Percentiles rank a stretch among this genome's conserved stretches.
These are phyloP conservation scores for Pseudoips prasinana DNA, from an alignment of 2,888 invertebrate genomes.

Conservation along the genomic window DNA sequence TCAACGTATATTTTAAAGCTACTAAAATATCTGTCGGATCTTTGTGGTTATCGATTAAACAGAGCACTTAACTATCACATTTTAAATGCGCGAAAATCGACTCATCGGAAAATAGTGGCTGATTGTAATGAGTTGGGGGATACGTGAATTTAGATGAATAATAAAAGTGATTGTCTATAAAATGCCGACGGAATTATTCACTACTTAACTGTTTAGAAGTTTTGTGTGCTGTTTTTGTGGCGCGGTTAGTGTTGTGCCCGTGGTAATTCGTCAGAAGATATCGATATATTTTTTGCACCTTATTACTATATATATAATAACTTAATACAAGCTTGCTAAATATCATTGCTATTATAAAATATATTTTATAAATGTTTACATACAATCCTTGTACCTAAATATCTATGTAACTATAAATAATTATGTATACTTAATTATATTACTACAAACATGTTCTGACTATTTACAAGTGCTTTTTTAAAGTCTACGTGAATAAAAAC, in stretches of 20 bases:
- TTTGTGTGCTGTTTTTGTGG: conserved; percentile 25
- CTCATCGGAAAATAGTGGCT: conserved; percentile 61
- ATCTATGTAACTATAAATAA: too few relatives aligned
- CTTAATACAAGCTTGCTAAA: too few relatives aligned
- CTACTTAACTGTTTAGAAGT: conserved; percentile 38
- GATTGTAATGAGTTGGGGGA: conserved; percentile 62
- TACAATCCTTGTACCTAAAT: too few relatives aligned
- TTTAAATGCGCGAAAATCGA: conserved; percentile 60
- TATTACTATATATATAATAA: too few relatives aligned
- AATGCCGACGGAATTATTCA: conserved; percentile 38
- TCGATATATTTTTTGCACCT: conserved; percentile 14
- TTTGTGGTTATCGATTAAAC: conserved; percentile 63
- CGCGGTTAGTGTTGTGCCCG: conserved; percentile 15
- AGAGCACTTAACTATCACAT: conserved; percentile 58
- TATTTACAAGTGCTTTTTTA: too few relatives aligned
- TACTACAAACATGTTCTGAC: too few relatives aligned
- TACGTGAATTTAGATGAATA: conserved; percentile 61
- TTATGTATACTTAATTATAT: too few relatives aligned
- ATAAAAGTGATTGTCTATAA: conserved; percentile 46
- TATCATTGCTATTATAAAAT: too few relatives aligned
- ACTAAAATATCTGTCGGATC: conserved; percentile 41
- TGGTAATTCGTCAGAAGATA: neutral
- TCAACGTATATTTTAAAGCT: conserved; percentile 17
- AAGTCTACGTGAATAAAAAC: too few relatives aligned
- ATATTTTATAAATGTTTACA: too few relatives aligned